These are phyloP conservation scores for silkworm (Bombyx mori) DNA, from an alignment of 1,140 invertebrate genomes.

Conservation along the genomic window DNA sequence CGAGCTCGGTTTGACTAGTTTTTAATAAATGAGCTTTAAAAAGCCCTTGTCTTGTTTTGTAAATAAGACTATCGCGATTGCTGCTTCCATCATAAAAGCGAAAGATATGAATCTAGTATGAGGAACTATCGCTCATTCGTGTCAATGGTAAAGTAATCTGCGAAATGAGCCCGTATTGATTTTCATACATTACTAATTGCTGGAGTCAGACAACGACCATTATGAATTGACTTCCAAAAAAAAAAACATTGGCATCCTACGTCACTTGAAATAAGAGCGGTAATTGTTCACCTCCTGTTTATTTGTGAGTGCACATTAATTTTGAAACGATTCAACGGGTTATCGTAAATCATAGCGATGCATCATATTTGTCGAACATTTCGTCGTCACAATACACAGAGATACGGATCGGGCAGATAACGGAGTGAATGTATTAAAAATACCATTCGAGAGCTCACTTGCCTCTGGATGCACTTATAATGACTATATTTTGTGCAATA, in stretches of 20 bases:
- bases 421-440: constrained; percentile 46
- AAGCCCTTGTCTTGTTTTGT: no score
- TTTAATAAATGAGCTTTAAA: no score
- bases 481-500: neutral
- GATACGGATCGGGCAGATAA: constrained; percentile 52
- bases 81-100: no score
- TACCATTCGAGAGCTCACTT: constrained; percentile 32
- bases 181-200: constrained; percentile 61
- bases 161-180: constrained; percentile 63
- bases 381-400: constrained; percentile 42
- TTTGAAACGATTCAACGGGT: constrained; percentile 22
- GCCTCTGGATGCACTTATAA: constrained; percentile 9
- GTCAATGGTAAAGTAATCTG: constrained; percentile 50
- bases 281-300: neutral
- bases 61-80: no score
- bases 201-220: constrained; percentile 12
- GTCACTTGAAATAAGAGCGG: neutral
- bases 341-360: constrained; percentile 57
- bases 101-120: no score
- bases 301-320: neutral
- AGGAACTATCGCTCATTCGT: constrained; percentile 47
- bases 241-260: neutral
- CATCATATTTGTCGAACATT: constrained; percentile 66
- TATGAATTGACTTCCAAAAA: constrained; percentile 20
- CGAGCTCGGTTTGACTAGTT: no score